Evolutionary conservation across 2,888 invertebrate species (phyloP).

Genomic region (Cryptosula pallasiana): DNA sequence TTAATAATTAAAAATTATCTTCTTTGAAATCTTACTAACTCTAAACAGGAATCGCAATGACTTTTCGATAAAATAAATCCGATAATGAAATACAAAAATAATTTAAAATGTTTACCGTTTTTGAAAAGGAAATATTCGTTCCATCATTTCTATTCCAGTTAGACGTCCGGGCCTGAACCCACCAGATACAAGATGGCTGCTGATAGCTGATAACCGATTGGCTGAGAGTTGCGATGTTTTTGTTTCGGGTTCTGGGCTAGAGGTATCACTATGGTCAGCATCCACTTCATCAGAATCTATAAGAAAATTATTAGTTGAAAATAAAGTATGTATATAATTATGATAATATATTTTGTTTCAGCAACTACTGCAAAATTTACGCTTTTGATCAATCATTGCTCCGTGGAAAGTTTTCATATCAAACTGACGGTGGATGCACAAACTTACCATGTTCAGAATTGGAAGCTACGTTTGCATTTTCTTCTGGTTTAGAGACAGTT

Average conservation of each 20-base stretch:
- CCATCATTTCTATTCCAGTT: slow-evolving; percentile 70
- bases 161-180: slow-evolving; percentile 53
- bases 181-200: slow-evolving; percentile 11
- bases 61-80: background rate
- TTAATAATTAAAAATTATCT: too few species aligned
- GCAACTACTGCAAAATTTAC: too few species aligned
- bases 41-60: background rate
- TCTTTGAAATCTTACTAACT: too few species aligned
- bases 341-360: too few species aligned
- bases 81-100: slow-evolving; percentile 31
- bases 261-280: background rate
- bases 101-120: slow-evolving; percentile 59
- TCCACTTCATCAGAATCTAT: slow-evolving; percentile 10
- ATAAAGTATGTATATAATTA: background rate
- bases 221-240: background rate
- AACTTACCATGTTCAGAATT: background rate
- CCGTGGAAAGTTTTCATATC: too few species aligned
- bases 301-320: background rate
- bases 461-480: slow-evolving; percentile 24
- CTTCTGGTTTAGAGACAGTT: slow-evolving; percentile 44
- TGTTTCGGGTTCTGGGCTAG: slow-evolving; percentile 8
- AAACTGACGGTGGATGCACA: too few species aligned
- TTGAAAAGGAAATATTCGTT: slow-evolving; percentile 76
- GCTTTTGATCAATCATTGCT: too few species aligned
- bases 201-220: background rate